Evolutionary conservation across 2,797 vertebrate genomes (phyloP).

Genomic region (Sebastes melanostomus): DNA sequence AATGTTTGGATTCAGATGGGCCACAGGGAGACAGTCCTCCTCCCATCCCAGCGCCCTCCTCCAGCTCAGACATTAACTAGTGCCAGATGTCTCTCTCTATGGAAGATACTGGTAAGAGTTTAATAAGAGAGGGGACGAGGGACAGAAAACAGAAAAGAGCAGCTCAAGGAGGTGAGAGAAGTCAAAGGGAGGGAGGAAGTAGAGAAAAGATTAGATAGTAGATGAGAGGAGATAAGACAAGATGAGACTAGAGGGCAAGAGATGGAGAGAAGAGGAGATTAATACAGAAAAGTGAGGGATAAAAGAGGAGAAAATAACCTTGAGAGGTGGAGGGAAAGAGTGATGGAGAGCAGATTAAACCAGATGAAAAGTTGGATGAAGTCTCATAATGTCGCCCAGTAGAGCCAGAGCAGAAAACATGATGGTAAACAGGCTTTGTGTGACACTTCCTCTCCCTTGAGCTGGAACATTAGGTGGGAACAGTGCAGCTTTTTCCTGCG

Average conservation of each 20-base stretch:
- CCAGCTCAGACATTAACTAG: constrained; percentile 34
- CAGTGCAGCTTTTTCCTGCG: constrained; percentile 14
- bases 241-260: neutral
- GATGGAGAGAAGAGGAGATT: neutral
- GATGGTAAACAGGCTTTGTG: constrained; percentile 34
- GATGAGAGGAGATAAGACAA: constrained; percentile 4
- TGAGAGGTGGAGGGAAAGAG: neutral
- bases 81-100: constrained; percentile 61
- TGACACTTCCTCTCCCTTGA: constrained; percentile 43
- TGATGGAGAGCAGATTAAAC: neutral
- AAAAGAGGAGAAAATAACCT: neutral
- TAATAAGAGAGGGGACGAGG: neutral
- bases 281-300: neutral
- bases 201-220: neutral
- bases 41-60: constrained; percentile 14
- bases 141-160: neutral
- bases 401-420: constrained; percentile 7
- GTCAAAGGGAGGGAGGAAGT: neutral
- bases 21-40: constrained; percentile 16
- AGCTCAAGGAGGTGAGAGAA: neutral
- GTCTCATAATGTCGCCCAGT: neutral
- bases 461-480: constrained; percentile 18
- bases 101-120: constrained; percentile 1
- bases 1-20: constrained; percentile 52
- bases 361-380: too few relatives aligned